Conservation (phyloP, 2,113 vertebrate genomes). For the Arenaria interpres region DNA sequence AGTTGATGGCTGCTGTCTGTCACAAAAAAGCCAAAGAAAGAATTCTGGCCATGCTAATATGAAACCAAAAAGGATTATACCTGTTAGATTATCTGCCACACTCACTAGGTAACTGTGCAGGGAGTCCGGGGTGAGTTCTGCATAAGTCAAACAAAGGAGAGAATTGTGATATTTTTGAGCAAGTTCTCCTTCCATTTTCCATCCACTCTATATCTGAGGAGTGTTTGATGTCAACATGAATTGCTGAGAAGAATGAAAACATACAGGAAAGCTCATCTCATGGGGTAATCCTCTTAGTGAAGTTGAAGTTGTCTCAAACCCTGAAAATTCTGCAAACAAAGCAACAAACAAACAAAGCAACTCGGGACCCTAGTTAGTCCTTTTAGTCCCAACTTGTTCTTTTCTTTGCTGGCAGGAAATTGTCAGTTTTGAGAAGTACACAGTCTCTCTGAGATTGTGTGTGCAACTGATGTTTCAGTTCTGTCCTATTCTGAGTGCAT, state of each 20-base stretch:
- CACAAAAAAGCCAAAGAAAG: background rate
- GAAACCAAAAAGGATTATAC: background rate
- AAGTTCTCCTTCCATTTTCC: background rate
- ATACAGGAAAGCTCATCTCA: background rate
- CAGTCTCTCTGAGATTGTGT: background rate
- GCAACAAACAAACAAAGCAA: background rate
- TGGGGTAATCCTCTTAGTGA: background rate
- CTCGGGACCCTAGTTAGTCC: background rate
- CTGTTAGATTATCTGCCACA: background rate
- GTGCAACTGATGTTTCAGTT: background rate
- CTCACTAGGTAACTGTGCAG: background rate
- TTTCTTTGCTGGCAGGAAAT: background rate
- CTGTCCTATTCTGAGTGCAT: background rate
- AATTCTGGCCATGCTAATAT: background rate
- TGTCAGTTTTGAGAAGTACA: background rate
- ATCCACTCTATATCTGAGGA: background rate
- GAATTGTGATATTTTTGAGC: background rate
- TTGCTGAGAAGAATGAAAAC: background rate
- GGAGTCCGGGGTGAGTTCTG: background rate
- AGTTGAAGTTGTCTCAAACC: background rate
- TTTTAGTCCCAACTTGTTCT: background rate
- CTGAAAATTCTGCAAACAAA: background rate
- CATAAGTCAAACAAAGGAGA: background rate
- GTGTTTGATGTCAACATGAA: background rate
- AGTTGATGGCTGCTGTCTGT: background rate